Conservation (phyloP, 2,113 vertebrate genomes). For the Chloroceryle aenea region DNA sequence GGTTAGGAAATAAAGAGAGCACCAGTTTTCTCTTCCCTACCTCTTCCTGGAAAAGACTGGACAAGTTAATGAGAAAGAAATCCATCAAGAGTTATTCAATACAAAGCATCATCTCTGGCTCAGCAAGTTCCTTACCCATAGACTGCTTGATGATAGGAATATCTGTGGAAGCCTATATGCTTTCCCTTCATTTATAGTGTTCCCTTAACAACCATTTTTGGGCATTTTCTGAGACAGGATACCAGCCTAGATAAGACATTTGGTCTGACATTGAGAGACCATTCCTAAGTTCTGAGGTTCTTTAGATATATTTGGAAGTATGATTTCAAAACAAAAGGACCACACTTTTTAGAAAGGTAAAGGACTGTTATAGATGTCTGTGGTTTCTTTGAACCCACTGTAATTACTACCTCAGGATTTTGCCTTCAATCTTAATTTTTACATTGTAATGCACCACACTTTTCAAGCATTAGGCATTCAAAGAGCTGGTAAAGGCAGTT, state of each 20-base stretch:
- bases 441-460: neutral
- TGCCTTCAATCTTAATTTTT: constrained; percentile 45
- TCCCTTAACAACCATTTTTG: neutral
- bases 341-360: constrained; percentile 7
- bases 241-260: neutral
- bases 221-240: neutral
- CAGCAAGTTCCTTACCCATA: neutral
- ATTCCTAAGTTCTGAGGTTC: neutral
- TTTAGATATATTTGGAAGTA: neutral
- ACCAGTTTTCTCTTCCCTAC: neutral
- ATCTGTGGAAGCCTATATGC: neutral
- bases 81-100: neutral
- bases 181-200: neutral
- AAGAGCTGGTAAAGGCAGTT: constrained; percentile 5
- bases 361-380: neutral
- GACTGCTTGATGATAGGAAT: neutral
- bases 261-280: neutral
- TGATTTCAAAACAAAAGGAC: neutral
- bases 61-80: neutral
- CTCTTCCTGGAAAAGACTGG: constrained; percentile 3
- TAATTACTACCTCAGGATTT: constrained; percentile 41
- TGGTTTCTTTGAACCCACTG: constrained; percentile 29
- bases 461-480: constrained; percentile 2
- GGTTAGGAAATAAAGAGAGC: neutral
- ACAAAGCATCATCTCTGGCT: neutral